Percentiles rank a stretch among this genome's conserved stretches.
Conservation (phyloP, 2,888 invertebrate genomes). For the Didymodactylos carnosus region DNA sequence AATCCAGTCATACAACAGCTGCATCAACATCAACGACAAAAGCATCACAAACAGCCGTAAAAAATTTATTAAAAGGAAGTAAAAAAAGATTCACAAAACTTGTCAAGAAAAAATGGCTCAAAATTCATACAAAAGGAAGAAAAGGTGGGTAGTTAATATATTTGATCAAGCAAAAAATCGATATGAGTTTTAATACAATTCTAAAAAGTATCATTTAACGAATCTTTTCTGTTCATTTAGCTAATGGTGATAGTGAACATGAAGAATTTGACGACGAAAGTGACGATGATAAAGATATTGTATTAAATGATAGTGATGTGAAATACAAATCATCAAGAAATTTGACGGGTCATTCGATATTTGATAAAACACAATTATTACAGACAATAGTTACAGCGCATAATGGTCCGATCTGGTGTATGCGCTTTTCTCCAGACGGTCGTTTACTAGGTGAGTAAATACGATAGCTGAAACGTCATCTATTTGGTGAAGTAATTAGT, state of each 20-base stretch:
- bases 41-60: not conserved
- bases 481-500: too few species aligned
- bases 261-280: not conserved
- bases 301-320: not conserved
- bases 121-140: too few species aligned
- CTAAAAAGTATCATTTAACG: too few species aligned
- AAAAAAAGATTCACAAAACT: too few species aligned
- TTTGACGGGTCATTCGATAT: constrained; percentile 90
- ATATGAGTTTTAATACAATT: not conserved
- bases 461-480: too few species aligned
- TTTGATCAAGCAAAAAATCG: not conserved
- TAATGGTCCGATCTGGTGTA: constrained; percentile 15
- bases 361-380: constrained; percentile 69
- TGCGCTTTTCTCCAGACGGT: constrained; percentile 11
- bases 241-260: not conserved
- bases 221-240: too few species aligned
- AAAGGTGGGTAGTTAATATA: too few species aligned
- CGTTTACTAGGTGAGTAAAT: too few species aligned
- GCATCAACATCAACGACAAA: too few species aligned
- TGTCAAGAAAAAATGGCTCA: too few species aligned
- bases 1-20: not conserved
- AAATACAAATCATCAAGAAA: constrained; percentile 63
- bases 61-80: not conserved
- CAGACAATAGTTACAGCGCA: constrained; percentile 61
- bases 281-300: not conserved